Conservation (phyloP, 2,113 vertebrate genomes). For the Orientallactaga bullata region DNA sequence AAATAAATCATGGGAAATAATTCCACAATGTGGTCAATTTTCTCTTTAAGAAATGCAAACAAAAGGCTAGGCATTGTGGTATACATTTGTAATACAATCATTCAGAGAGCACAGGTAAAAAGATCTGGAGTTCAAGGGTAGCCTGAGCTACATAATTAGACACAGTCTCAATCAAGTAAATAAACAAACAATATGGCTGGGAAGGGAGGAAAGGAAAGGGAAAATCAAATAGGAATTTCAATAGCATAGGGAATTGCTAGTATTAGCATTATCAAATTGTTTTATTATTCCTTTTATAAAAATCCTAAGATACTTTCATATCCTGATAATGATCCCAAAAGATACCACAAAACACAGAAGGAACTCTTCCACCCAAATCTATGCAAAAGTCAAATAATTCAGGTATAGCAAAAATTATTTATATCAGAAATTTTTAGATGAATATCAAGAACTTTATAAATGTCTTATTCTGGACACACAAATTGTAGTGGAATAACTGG, state of each 20-base stretch:
- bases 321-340: conserved; percentile 56
- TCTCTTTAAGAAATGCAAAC: conserved; percentile 39
- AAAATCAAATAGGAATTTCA: background rate
- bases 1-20: conserved; percentile 14
- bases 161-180: background rate
- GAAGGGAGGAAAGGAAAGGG: conserved; percentile 41
- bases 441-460: conserved; percentile 63
- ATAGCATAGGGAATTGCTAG: background rate
- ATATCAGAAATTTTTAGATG: conserved; percentile 50
- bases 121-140: background rate
- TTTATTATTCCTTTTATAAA: conserved; percentile 66
- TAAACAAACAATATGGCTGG: background rate
- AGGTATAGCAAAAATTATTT: conserved; percentile 59
- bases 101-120: background rate
- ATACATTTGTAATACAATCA: background rate
- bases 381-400: conserved; percentile 48
- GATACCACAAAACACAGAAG: conserved; percentile 54
- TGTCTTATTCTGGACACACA: conserved; percentile 58
- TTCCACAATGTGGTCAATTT: background rate
- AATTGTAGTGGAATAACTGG: conserved; percentile 20
- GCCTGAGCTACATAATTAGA: background rate
- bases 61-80: background rate
- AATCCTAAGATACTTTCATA: conserved; percentile 40
- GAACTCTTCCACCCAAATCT: conserved; percentile 54
- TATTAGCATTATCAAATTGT: background rate